Conservation (phyloP, 2,113 vertebrate species). For the Xenopus borealis region DNA sequence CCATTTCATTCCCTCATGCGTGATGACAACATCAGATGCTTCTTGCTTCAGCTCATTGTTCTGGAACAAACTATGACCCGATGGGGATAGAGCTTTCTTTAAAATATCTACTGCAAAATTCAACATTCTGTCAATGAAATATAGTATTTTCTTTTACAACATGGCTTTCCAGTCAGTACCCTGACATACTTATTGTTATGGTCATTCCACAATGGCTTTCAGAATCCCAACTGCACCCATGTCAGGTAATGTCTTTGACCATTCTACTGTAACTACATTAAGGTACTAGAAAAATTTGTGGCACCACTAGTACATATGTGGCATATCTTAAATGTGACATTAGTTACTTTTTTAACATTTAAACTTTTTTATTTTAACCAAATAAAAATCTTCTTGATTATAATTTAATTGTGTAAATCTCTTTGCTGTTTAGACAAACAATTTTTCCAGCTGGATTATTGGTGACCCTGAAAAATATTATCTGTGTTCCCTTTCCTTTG, state of each 20-base stretch:
- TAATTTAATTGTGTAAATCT: background rate
- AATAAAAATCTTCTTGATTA: too few species aligned
- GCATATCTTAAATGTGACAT: too few species aligned
- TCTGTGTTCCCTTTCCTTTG: background rate
- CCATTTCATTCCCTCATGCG: conserved; percentile 13
- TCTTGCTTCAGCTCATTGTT: conserved; percentile 13
- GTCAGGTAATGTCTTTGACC: too few species aligned
- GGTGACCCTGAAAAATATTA: background rate
- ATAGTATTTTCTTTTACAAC: background rate
- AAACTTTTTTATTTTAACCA: too few species aligned
- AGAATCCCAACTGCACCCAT: too few species aligned
- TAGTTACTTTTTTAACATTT: too few species aligned
- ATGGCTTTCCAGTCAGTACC: background rate
- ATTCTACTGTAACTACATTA: too few species aligned
- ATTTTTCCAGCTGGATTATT: background rate
- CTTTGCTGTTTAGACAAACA: background rate
- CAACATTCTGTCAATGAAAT: conserved; percentile 8
- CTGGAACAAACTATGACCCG: conserved; percentile 19
- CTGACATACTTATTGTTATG: background rate
- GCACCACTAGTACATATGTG: too few species aligned
- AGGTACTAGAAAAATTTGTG: too few species aligned
- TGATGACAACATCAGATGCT: conserved; percentile 24
- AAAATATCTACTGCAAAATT: background rate
- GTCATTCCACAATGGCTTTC: background rate
- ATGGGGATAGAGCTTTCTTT: conserved; percentile 4